phyloP scores from a whole-genome alignment of 2,797 vertebrate genomes.

The Amphiprion clarkii region DNA sequence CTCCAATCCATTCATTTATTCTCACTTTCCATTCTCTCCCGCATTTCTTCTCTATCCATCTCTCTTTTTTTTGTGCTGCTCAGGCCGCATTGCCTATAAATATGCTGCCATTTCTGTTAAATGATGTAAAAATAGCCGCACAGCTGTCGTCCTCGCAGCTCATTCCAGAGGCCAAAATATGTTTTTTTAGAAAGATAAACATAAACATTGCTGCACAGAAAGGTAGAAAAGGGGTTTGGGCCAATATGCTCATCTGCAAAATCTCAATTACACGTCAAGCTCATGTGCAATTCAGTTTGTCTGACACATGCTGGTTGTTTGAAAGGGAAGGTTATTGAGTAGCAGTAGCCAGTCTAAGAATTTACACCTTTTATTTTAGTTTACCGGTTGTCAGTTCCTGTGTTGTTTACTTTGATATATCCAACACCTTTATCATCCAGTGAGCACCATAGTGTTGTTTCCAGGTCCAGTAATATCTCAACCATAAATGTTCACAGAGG shows the following conservation, averaged over 20 bases:
- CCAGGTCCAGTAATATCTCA: not conserved
- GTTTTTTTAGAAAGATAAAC: conserved; percentile 5
- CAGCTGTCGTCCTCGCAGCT: conserved; percentile 23
- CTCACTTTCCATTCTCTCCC: conserved; percentile 59
- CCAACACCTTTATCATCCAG: not conserved
- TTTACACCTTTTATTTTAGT: not conserved
- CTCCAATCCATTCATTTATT: conserved; percentile 72
- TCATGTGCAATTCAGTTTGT: conserved; percentile 8
- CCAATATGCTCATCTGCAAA: conserved; percentile 12
- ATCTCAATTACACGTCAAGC: conserved; percentile 4
- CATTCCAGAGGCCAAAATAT: conserved; percentile 21
- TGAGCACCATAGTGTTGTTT: not conserved
- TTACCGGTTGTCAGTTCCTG: not conserved
- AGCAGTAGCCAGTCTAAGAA: not conserved
- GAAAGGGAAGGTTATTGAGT: not conserved
- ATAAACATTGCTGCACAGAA: conserved; percentile 11
- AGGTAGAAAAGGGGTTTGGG: not conserved
- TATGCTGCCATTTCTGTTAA: conserved; percentile 28
- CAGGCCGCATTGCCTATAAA: conserved; percentile 24
- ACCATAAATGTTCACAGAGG: not conserved
- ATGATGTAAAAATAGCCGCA: conserved; percentile 42
- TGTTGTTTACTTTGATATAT: not conserved
- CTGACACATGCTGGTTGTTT: not conserved
- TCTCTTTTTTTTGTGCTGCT: conserved; percentile 22
- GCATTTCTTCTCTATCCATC: conserved; percentile 37